Base-by-base conservation (phyloP, 2,888 invertebrate genomes). In the Chrysotoxum bicinctum region DNA sequence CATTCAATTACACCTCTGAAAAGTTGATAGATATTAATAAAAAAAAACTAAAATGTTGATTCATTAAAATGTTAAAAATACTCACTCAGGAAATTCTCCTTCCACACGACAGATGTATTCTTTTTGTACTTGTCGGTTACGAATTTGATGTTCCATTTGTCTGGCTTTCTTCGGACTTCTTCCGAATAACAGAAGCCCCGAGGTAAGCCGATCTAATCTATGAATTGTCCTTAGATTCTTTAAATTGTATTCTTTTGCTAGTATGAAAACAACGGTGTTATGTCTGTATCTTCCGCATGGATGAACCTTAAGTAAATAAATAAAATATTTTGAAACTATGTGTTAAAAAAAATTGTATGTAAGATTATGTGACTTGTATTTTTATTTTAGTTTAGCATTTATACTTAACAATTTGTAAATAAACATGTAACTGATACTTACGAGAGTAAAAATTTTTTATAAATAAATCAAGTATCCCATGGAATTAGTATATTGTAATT, bases 251-350 rank as follows among this genome's bases (percentile, higher is more conserved):
- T 99, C 98, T 93, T 98, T 98, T 88, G 98, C 98, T 90, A 99
- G 94, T 89, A 99, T 98, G 92, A 98, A 98, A 74, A 98, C 96
- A 87, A 99, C 97, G 8, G 98, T 98, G 93, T 99, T 99, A 93
- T 98, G 98, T 70, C 98, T 94, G 93, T 99, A 99, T 90, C 99
- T 94, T 84, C 99, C 99, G 92, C 99, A 99, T 3, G 99, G 99
- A 92, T 99, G 99, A 81, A 98, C 97, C 98, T 98, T 80, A 8
- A 66, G 40, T 14, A 70, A 60, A 52, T 21, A 56, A 68, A 75
- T 6, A n/a, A 62, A 64, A 52, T 58, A 40, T 16, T 30, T 21
- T 50, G 9, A 30, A 54, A 19, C 9, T 0, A 35, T 19, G n/a
- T 5, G 40, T 60, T 40, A 35, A 35, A 21, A 37, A 14, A 6